Conservation (phyloP, 2,888 invertebrate species). For the Charanyca ferruginea region DNA sequence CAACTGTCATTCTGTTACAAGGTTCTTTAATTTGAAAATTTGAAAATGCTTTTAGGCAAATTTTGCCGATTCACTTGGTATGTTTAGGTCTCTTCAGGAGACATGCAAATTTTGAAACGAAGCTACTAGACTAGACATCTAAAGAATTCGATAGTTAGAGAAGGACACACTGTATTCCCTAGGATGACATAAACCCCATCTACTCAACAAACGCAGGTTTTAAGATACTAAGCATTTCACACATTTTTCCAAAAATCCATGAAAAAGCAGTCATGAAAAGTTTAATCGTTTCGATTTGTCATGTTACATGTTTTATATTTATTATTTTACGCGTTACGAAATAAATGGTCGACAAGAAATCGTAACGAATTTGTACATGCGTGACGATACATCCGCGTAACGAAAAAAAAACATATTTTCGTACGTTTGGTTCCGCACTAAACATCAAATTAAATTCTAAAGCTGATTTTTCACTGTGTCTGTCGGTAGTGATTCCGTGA, state of each 20-base stretch:
- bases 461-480: not conserved
- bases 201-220: not conserved
- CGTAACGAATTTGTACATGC: constrained; percentile 77
- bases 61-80: no score
- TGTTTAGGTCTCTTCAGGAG: no score
- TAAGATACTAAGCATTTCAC: not conserved
- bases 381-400: constrained; percentile 74
- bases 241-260: not conserved
- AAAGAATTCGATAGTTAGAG: not conserved
- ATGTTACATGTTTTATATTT: constrained; percentile 49
- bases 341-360: constrained; percentile 74
- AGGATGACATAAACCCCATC: not conserved
- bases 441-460: not conserved
- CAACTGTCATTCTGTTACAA: constrained; percentile 4
- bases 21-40: no score
- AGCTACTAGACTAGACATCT: not conserved
- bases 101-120: no score
- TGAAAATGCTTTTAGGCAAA: no score
- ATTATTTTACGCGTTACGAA: constrained; percentile 71
- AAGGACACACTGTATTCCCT: not conserved
- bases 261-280: constrained; percentile 38
- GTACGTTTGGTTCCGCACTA: constrained; percentile 37
- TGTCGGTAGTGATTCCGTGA: not conserved
- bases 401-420: constrained; percentile 52
- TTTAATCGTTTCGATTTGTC: constrained; percentile 53